Evolutionary conservation across 1,140 invertebrate genomes (phyloP).

Genomic region (Homarus americanus): DNA sequence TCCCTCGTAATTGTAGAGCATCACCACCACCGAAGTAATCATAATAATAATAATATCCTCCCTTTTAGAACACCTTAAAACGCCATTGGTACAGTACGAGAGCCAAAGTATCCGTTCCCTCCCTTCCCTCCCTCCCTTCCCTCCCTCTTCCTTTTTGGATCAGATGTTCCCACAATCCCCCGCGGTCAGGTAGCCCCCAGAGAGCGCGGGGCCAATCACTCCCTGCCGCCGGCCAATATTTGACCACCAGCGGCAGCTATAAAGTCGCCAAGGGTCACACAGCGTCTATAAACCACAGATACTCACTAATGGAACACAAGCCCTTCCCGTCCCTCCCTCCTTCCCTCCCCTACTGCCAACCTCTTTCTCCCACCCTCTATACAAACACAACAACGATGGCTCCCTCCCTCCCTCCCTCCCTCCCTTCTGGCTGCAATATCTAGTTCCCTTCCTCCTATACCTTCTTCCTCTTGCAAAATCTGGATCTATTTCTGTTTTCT

Average conservation of each 20-base stretch:
- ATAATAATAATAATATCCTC: neutral
- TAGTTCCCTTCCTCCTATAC: neutral
- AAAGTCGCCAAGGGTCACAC: slow-evolving; percentile 56
- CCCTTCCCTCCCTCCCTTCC: neutral
- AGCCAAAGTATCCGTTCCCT: too few relatives aligned
- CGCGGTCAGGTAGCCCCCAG: slow-evolving; percentile 55
- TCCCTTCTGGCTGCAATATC: neutral
- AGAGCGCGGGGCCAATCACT: slow-evolving; percentile 41
- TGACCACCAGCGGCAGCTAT: slow-evolving; percentile 54
- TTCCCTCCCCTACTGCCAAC: neutral
- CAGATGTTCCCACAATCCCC: slow-evolving; percentile 59
- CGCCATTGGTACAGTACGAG: neutral
- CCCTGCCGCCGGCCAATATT: slow-evolving; percentile 48
- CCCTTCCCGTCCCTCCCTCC: neutral
- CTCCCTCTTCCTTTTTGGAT: slow-evolving; percentile 28
- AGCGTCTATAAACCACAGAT: slow-evolving; percentile 59
- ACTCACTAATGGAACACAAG: slow-evolving; percentile 37
- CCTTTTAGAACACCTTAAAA: neutral
- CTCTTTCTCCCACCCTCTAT: slow-evolving; percentile 20
- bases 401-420: neutral
- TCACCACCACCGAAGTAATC: neutral
- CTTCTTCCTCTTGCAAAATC: neutral
- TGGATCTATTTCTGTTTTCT: neutral
- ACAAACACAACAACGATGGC: neutral
- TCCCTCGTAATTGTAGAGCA: neutral